Conservation (phyloP, 92 coral and sea anemone species). For the Heteractis magnifica region DNA sequence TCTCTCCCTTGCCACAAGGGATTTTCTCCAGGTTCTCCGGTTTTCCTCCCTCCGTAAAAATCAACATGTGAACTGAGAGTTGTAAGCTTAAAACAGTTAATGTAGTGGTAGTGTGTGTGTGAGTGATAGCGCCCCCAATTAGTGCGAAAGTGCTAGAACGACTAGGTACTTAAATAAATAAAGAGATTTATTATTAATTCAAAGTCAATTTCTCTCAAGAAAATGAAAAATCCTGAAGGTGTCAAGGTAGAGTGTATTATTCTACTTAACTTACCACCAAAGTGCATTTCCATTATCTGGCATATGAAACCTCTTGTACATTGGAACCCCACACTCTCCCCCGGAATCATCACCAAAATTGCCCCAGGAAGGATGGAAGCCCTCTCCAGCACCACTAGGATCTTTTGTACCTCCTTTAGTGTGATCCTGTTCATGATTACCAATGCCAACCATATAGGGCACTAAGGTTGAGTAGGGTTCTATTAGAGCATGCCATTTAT, state of each 20-base stretch:
- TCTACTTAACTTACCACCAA: constrained; percentile 76
- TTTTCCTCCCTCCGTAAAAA: no score
- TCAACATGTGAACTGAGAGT: no score
- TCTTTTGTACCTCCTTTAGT: constrained; percentile 56
- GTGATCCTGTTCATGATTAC: constrained; percentile 86
- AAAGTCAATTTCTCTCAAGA: no score
- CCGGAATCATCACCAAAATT: constrained; percentile 73
- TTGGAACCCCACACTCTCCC: constrained; percentile 89
- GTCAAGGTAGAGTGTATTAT: neutral
- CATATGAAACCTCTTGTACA: constrained; percentile 81
- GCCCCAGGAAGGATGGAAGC: constrained; percentile 90
- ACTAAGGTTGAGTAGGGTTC: constrained; percentile 75
- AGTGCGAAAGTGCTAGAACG: no score
- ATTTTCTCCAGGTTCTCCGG: no score
- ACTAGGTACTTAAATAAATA: no score
- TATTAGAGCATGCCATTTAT: constrained; percentile 80
- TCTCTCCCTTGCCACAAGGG: no score
- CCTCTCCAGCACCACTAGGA: constrained; percentile 76
- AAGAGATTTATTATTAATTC: no score
- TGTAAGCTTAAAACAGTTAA: no score
- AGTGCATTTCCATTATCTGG: constrained; percentile 84
- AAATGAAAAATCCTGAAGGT: no score
- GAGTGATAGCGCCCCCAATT: no score
- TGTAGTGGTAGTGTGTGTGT: no score
- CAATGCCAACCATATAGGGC: constrained; percentile 86